These are phyloP conservation scores for human (Homo sapiens) DNA, from an alignment of 2,113 vertebrate genomes.

Conservation along the genomic window DNA sequence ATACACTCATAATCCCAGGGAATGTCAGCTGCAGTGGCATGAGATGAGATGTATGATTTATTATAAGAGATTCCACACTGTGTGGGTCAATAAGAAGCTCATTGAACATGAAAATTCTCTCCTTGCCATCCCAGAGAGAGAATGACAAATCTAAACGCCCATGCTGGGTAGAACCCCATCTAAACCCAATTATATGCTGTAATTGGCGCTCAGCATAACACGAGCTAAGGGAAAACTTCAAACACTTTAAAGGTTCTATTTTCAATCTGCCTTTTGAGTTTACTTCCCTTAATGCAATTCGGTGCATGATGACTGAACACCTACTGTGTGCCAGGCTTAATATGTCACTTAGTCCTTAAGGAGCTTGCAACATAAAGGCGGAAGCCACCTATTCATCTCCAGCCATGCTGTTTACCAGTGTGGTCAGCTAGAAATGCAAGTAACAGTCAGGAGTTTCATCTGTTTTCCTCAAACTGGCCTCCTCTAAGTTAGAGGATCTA, in stretches of 20 bases:
- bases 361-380: background rate
- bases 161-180: background rate
- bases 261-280: background rate
- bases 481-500: too few species aligned
- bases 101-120: background rate
- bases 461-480: background rate
- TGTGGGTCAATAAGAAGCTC: background rate
- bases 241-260: background rate
- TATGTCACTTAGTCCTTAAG: background rate
- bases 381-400: background rate
- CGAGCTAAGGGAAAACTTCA: background rate
- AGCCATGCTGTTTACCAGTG: background rate
- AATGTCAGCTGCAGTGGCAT: background rate
- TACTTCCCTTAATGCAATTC: too few species aligned
- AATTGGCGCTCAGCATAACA: background rate
- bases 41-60: background rate
- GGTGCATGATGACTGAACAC: too few species aligned
- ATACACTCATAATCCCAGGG: background rate
- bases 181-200: background rate
- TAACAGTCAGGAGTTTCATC: rapidly evolving
- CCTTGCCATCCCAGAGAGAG: background rate
- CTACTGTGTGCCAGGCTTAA: background rate
- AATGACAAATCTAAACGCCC: background rate
- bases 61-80: background rate
- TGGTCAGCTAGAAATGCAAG: background rate